Base-by-base conservation (phyloP, 2,797 vertebrate species). In the Buceros bicornis region DNA sequence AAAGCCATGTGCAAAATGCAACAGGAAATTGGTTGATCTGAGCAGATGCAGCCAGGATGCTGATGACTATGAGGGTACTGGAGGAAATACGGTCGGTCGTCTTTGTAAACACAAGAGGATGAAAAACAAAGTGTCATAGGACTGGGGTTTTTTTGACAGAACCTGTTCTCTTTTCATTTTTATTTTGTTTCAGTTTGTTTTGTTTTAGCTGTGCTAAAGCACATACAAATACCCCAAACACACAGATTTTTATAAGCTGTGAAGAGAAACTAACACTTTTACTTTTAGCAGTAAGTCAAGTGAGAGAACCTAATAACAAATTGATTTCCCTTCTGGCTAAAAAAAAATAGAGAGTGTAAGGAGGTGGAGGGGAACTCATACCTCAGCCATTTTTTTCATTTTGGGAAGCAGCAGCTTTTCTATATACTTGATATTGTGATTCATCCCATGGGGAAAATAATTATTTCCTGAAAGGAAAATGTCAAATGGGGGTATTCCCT, bases 401-500 rank as follows among this genome's bases (percentile, higher is more conserved):
- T 31, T 80, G 40, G 62, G 79, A 92, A 91, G 62, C 67, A 47
- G 26, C 50, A 93, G n/a, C 35, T 91, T 92, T 76, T 87, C 67
- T 72, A 42, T 33, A 20, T 57, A n/a, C 48, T 62, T 91, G 35
- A 24, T 26, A 69, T 89, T 74, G 67, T 37, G 2, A 82, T 50
- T 70, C 14, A 80, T 60, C 67, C 64, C 43, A 25, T 26, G 48
- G 51, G 50, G 62, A 51, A 93, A 86, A 77, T 42, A 3, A 43
- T 80, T 80, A 61, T 70, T 93, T 95, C 67, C 88, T 77, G 71
- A 71, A 72, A 60, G 66, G 66, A 91, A 89, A 54, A 54, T 47
- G 56, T 72, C 67, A 58, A 11, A 50, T 58, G 24, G 62, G 73
- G 71, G 8, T 54, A 87, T 90, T 91, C 56, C 84, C 33, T 42